Base-by-base conservation (phyloP, 2,888 invertebrate species). In the Autographa gamma region DNA sequence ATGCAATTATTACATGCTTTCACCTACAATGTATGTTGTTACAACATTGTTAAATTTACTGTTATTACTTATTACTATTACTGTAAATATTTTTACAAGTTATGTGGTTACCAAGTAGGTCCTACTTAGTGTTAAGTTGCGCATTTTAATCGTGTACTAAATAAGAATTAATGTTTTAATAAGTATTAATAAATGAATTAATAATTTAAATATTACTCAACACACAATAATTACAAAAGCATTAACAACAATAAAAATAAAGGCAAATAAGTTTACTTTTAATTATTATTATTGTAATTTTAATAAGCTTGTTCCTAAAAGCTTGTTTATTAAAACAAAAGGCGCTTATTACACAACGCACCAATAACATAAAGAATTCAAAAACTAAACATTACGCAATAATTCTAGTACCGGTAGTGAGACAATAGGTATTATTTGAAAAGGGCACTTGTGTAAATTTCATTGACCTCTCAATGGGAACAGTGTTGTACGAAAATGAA, bases 361-460 rank as follows among this genome's bases (percentile, higher is more conserved):
- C 9, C 38, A 38, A 38, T 11, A 38, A 38, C 38, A 38, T 38
- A 72, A 77, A 74, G 79, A 75, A 86, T 85, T 80, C 73, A 63
- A 62, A 75, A 77, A 74, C 69, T 66, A 81, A 83, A 86, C 59
- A 81, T 85, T 80, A 82, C 77, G 65, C 73, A 76, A 77, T 69
- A 63, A 66, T 63, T 63, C 60, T 32, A 16, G 19, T 59, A 56
- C 76, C 71, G 71, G 76, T 65, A 66, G 73, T 72, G 64, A 86
- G 79, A 87, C 88, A 86, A 86, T 83, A 69, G 81, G 63, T 74
- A 76, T 73, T 76, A 81, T 75, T 84, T 81, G 83, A 77, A 87
- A 87, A 87, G 90, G 89, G 86, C 92, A 90, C 85, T 88, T 92
- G 92, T 85, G 86, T 89, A 92, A 89, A 92, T 86, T 90, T 81